Evolutionary conservation across 2,888 invertebrate species (phyloP).

Genomic region (Fragum fragum): DNA sequence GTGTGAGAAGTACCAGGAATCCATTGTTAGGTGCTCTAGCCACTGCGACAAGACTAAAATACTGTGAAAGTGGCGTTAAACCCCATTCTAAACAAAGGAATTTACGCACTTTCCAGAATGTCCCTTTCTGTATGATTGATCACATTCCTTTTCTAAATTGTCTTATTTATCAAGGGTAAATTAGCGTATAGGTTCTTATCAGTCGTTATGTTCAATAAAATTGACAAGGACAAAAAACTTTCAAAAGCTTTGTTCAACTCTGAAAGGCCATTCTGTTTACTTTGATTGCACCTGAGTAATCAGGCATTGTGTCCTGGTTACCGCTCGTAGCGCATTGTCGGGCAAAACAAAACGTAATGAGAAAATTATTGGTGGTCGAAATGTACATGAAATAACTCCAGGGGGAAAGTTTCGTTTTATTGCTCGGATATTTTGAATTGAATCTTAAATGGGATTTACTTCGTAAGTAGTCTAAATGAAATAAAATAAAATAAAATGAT

Average conservation of each 20-base stretch:
- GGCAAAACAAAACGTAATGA: slow-evolving; percentile 46
- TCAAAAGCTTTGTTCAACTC: slow-evolving; percentile 31
- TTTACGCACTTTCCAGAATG: no score
- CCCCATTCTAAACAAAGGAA: no score
- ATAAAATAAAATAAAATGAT: no score
- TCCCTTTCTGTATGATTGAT: no score
- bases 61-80: no score
- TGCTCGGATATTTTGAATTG: background rate
- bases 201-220: slow-evolving; percentile 11
- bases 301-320: slow-evolving; percentile 58
- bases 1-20: no score
- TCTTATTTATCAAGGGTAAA: background rate
- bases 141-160: no score
- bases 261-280: slow-evolving; percentile 53
- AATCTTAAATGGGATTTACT: background rate
- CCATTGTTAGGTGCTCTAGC: no score
- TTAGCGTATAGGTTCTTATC: slow-evolving; percentile 11
- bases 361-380: slow-evolving; percentile 1
- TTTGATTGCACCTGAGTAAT: slow-evolving; percentile 55
- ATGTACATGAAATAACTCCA: background rate
- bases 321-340: slow-evolving; percentile 16
- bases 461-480: background rate
- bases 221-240: slow-evolving; percentile 27
- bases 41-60: no score
- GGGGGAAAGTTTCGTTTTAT: background rate